These are phyloP conservation scores for Protobothrops mucrosquamatus DNA, from an alignment of 2,113 vertebrate species.

Conservation along the genomic window DNA sequence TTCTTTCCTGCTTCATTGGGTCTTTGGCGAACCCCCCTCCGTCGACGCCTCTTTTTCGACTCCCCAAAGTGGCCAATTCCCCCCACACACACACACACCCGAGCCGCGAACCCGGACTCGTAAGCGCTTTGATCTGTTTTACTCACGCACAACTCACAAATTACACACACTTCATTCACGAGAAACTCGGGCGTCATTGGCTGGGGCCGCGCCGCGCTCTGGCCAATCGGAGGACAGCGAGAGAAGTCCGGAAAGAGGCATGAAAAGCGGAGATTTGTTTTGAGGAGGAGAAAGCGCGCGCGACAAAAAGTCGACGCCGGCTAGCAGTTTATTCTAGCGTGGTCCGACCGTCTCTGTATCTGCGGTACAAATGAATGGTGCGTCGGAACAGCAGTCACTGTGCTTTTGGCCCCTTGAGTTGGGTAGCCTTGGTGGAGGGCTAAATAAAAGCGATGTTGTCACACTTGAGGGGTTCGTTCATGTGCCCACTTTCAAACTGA, in stretches of 20 bases:
- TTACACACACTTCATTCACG: conserved; percentile 31
- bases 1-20: not conserved
- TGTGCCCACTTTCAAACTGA: not conserved
- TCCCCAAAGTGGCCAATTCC: not conserved
- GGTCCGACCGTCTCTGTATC: not conserved
- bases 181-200: conserved; percentile 5
- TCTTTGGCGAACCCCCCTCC: not conserved
- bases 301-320: not conserved
- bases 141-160: conserved; percentile 12
- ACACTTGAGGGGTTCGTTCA: not conserved
- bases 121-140: conserved; percentile 4
- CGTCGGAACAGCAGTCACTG: not conserved
- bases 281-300: not conserved
- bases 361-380: not conserved
- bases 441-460: not conserved
- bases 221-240: not conserved
- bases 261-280: not conserved
- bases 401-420: not conserved
- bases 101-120: not conserved
- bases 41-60: not conserved
- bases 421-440: not conserved
- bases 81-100: no score
- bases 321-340: not conserved
- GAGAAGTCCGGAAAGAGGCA: not conserved
- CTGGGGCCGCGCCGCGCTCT: not conserved